A percentile compares a stretch with the other conserved stretches of the same genome.
Conservation (phyloP, 2,888 invertebrate species). For the Ophion ventricosus region DNA sequence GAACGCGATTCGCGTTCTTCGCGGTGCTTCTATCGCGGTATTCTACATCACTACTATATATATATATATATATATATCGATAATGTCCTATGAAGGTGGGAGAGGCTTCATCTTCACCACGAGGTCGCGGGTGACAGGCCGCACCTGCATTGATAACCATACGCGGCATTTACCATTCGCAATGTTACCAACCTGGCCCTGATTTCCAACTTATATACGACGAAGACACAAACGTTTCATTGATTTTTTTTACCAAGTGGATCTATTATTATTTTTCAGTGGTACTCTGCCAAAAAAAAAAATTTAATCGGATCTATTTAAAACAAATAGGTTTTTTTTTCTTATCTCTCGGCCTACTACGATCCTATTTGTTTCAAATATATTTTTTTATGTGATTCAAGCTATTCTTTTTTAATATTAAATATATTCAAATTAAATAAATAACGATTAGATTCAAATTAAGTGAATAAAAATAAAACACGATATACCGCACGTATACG, state of each 20-base stretch:
- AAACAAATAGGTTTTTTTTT: no score
- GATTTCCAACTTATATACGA: slow-evolving; percentile 1
- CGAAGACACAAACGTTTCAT: neutral
- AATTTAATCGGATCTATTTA: no score
- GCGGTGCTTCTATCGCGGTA: slow-evolving; percentile 31
- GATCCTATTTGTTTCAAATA: no score
- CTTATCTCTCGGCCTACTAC: no score
- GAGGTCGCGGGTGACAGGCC: slow-evolving; percentile 64
- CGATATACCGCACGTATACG: no score
- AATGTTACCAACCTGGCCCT: slow-evolving; percentile 15
- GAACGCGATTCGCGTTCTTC: slow-evolving; percentile 58
- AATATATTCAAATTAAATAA: no score
- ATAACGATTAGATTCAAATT: no score
- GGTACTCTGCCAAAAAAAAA: no score
- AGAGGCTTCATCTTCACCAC: slow-evolving; percentile 50
- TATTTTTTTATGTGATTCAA: no score
- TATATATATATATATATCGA: slow-evolving; percentile 9
- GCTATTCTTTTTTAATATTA: no score
- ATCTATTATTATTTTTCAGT: neutral
- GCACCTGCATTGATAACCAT: slow-evolving; percentile 46
- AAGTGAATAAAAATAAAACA: no score
- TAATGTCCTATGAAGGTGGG: slow-evolving; percentile 45
- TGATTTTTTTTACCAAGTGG: neutral
- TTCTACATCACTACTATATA: neutral
- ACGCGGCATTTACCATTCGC: neutral